Base-by-base conservation (phyloP, 2,113 vertebrate species). In the Lepisosteus oculatus region DNA sequence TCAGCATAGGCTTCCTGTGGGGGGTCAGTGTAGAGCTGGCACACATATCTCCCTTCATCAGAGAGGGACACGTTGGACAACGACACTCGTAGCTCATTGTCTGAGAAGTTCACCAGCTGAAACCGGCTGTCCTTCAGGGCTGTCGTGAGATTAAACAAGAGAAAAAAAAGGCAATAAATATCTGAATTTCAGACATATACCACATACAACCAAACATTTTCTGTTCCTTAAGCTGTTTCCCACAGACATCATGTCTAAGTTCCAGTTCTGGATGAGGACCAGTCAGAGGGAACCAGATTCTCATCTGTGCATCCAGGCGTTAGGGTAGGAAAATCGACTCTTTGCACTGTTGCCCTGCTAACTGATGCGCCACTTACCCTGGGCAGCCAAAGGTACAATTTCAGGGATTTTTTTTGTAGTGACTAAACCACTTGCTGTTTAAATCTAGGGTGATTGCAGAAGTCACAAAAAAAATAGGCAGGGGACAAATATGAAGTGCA, bases 51-150 rank as follows among this genome's bases (percentile, higher is more conserved):
- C 71, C 97, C 97, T 78, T 98, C 97, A 9, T 99, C 97, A 66
- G 94, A 95, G 78, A 99, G 90, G 45, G 97, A 98, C 88, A 99
- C 97, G 12, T 99, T 99, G n/a, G 97, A 98, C 90, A 99, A 81
- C 3, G 97, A 98, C 77, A 99, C 97, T 55, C 93, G 92, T 72
- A 99, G 94, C 87, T 99, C 97, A 54, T 96, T 98, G 94, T 96
- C 98, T 70, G 97, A 96, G 93, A 99, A 99, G 92, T 99, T 99
- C 88, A 99, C 95, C 93, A 99, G 87, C 94, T 99, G 97, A 91
- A 99, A 99, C 81, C 97, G 93, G 90, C 95, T 96, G 93, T 99
- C 97, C 90, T 99, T 99, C 88, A 99, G 86, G 12, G 97, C 97
- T 99, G 93, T 0, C 43, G 74, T 83, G 85, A 81, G 78, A 80